Conservation (phyloP, 2,888 invertebrate genomes). For the Pteria penguin region DNA sequence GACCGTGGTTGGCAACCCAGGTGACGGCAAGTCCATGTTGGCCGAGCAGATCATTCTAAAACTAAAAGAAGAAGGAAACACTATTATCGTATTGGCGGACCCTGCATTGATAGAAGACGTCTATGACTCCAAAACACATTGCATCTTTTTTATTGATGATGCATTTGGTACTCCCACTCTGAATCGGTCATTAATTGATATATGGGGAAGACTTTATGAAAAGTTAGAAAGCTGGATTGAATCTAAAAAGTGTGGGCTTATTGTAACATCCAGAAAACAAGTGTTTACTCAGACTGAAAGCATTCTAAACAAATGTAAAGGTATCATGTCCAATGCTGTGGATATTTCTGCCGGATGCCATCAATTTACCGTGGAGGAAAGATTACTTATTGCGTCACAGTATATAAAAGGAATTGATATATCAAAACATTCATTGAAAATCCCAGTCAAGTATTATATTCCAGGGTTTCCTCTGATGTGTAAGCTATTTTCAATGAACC, state of each 20-base stretch:
- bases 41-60: conserved; percentile 30
- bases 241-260: conserved; percentile 34
- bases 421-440: neutral
- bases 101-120: conserved; percentile 37
- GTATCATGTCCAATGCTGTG: conserved; percentile 10
- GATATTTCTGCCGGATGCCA: conserved; percentile 31
- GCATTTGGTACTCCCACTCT: conserved; percentile 50
- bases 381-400: conserved; percentile 16
- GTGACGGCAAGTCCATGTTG: conserved; percentile 46
- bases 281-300: conserved; percentile 18
- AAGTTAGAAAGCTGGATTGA: conserved; percentile 33
- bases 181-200: conserved; percentile 33
- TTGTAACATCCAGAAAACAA: conserved; percentile 43
- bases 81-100: conserved; percentile 26
- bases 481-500: conserved; percentile 30
- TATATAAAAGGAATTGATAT: neutral
- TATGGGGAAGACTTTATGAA: conserved; percentile 36
- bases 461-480: conserved; percentile 47
- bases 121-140: conserved; percentile 27
- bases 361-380: conserved; percentile 30
- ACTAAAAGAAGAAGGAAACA: conserved; percentile 19
- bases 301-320: neutral
- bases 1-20: conserved; percentile 41
- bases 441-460: neutral
- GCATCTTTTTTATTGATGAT: conserved; percentile 47